Conservation (phyloP, 1,140 invertebrate species). For the Akabosia matsudoensis region DNA sequence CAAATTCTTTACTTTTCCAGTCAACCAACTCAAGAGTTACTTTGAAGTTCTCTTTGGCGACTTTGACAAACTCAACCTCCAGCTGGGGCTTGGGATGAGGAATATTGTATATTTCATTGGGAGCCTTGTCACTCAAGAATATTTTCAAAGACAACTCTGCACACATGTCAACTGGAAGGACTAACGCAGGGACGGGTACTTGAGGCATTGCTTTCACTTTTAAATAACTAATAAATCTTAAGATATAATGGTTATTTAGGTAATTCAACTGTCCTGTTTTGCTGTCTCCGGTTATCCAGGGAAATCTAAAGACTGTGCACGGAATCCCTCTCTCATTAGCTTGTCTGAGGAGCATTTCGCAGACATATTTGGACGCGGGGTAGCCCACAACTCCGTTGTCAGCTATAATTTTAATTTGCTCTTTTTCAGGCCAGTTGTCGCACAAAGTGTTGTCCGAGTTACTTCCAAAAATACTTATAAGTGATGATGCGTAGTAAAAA, state of each 20-base stretch:
- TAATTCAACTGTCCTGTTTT: not conserved
- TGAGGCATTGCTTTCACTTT: not conserved
- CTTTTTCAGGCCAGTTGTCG: not conserved
- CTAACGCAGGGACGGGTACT: not conserved
- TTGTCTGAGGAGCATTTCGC: not conserved
- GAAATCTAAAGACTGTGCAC: conserved; percentile 7
- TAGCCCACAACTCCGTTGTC: not conserved
- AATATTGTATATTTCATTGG: conserved; percentile 14
- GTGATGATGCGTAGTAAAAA: not conserved
- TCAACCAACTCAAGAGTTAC: not conserved
- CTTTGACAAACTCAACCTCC: not conserved
- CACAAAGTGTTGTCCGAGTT: not conserved
- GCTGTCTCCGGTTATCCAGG: conserved; percentile 13
- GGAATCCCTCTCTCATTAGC: not conserved
- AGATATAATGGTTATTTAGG: not conserved
- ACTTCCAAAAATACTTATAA: not conserved
- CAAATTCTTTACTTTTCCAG: not conserved
- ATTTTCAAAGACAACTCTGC: not conserved
- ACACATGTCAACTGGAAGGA: conserved; percentile 2
- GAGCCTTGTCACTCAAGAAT: conserved; percentile 9
- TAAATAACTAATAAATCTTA: not conserved
- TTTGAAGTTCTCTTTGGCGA: not conserved
- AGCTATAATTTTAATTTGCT: not conserved
- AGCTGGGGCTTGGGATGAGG: not conserved
- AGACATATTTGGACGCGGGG: not conserved